phyloP scores from a whole-genome alignment of 2,797 vertebrate species.

The Platalea minor region DNA sequence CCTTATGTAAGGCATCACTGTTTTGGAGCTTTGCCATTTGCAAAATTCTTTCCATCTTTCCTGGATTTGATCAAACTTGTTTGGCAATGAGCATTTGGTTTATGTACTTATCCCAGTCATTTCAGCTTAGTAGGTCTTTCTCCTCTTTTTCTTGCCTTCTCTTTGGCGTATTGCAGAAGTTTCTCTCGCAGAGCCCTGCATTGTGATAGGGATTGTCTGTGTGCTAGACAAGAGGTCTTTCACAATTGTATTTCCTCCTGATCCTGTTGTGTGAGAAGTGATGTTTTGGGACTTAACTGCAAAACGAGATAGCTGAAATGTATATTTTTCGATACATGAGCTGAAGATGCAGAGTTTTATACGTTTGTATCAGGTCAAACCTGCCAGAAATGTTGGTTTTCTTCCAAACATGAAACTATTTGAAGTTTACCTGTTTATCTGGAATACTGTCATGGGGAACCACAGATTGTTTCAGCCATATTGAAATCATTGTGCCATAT shows the following conservation, averaged over 20 bases:
- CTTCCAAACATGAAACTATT: background rate
- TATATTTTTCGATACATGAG: background rate
- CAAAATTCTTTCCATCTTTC: slow-evolving; percentile 37
- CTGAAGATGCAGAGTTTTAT: background rate
- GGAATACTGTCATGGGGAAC: background rate
- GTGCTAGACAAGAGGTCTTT: background rate
- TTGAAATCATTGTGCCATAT: background rate
- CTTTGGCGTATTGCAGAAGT: background rate
- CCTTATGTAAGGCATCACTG: slow-evolving; percentile 13
- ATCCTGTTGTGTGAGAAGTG: background rate
- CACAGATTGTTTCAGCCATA: background rate
- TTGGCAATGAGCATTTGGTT: background rate
- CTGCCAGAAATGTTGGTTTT: background rate
- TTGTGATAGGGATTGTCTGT: background rate
- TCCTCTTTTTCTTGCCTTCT: background rate
- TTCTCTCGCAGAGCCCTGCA: background rate
- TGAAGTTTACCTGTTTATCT: background rate
- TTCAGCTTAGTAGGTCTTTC: background rate
- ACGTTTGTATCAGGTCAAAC: background rate
- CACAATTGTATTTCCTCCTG: background rate
- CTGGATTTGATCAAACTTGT: background rate
- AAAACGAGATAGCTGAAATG: background rate
- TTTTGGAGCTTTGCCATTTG: slow-evolving; percentile 15
- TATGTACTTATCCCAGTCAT: background rate
- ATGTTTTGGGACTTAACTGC: background rate